phyloP scores from a whole-genome alignment of 2,113 vertebrate species.

The Colistium nudipinnis region DNA sequence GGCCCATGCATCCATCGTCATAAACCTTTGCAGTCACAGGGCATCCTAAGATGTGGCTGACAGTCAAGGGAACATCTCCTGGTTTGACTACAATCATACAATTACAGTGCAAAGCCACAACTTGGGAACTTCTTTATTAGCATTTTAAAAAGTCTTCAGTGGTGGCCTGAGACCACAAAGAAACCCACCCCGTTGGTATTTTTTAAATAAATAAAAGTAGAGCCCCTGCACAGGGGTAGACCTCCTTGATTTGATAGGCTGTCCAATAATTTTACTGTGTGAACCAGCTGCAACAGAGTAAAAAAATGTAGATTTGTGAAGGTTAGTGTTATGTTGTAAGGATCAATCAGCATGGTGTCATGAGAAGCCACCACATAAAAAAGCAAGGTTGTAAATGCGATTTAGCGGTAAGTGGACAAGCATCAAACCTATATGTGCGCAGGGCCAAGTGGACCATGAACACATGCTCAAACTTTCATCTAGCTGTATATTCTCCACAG shows the following conservation, averaged over 20 bases:
- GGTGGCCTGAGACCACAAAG: constrained; percentile 42
- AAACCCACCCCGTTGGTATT: constrained; percentile 33
- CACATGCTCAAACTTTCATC: constrained; percentile 33
- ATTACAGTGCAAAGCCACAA: constrained; percentile 60
- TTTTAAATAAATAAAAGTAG: constrained; percentile 59
- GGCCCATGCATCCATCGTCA: constrained; percentile 32
- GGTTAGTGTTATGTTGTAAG: constrained; percentile 24
- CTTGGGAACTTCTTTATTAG: constrained; percentile 67
- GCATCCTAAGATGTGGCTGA: constrained; percentile 68
- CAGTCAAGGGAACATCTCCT: constrained; percentile 58
- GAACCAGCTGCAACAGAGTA: constrained; percentile 29
- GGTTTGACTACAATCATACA: constrained; percentile 59
- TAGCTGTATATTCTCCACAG: not conserved
- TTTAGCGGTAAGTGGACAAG: constrained; percentile 13
- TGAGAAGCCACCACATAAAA: constrained; percentile 15
- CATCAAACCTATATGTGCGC: not conserved
- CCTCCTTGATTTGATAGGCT: constrained; percentile 1
- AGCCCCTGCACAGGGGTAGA: constrained; percentile 45
- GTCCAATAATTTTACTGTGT: constrained; percentile 13
- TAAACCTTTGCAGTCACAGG: constrained; percentile 44
- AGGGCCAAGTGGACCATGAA: not conserved
- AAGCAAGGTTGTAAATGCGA: not conserved
- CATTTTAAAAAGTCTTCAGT: constrained; percentile 58
- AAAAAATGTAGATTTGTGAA: constrained; percentile 48
- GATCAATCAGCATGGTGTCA: constrained; percentile 45